Evolutionary conservation across 2,888 invertebrate species (phyloP).

Genomic region (Mesorhabditis spiculigera): DNA sequence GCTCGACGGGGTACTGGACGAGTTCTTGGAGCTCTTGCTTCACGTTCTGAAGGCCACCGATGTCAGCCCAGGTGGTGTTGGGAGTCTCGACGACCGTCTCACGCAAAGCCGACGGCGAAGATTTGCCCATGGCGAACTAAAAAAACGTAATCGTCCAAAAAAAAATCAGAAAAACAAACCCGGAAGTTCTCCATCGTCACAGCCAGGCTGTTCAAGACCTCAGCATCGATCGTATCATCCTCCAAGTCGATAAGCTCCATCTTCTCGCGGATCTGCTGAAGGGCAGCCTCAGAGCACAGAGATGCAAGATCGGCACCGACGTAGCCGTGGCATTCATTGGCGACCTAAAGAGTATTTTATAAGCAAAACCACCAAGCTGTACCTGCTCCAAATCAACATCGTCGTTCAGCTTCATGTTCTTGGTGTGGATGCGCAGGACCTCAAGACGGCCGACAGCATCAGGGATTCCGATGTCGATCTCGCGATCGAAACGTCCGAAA

Average conservation of each 20-base stretch:
- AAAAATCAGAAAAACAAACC: slow-evolving; percentile 11
- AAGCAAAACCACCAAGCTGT: slow-evolving; percentile 5
- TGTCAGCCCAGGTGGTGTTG: slow-evolving; percentile 92
- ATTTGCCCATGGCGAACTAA: slow-evolving; percentile 96
- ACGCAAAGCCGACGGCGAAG: slow-evolving; percentile 93
- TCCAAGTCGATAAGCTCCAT: slow-evolving; percentile 99
- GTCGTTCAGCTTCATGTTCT: slow-evolving; percentile 98
- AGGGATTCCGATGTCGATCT: slow-evolving; percentile 99
- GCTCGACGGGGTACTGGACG: slow-evolving; percentile 98
- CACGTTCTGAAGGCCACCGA: slow-evolving; percentile 86
- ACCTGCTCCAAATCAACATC: slow-evolving; percentile 97
- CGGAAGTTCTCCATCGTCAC: slow-evolving; percentile 69
- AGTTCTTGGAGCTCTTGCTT: slow-evolving; percentile 86
- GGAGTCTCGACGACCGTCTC: slow-evolving; percentile 99
- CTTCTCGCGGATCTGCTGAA: slow-evolving; percentile 98
- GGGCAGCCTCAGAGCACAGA: slow-evolving; percentile 94
- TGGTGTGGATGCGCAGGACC: slow-evolving; percentile 95
- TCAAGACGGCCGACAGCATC: slow-evolving; percentile 96
- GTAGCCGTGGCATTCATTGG: slow-evolving; percentile 96
- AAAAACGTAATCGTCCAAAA: slow-evolving; percentile 66
- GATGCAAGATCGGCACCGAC: slow-evolving; percentile 98
- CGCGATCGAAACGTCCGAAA: slow-evolving; percentile 93
- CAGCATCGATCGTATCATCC: slow-evolving; percentile 98
- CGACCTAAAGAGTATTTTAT: slow-evolving; percentile 68
- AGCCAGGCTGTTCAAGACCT: slow-evolving; percentile 90